Conservation (phyloP, 2,797 vertebrate species). For the Synanceia verrucosa region DNA sequence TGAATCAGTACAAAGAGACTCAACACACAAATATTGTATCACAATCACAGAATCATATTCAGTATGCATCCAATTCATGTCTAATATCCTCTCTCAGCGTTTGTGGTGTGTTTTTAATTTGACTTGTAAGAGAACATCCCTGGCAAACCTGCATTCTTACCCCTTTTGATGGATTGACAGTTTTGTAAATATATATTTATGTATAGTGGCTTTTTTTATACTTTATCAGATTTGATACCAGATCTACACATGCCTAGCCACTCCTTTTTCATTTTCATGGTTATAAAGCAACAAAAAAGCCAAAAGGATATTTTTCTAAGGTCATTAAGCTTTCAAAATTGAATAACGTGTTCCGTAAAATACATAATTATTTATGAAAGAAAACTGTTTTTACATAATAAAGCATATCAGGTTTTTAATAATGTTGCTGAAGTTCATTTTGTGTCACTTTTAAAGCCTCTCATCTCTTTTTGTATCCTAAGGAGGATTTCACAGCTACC, state of each 20-base stretch:
- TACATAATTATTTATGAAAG: constrained; percentile 56
- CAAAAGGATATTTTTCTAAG: constrained; percentile 40
- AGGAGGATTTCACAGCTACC: constrained; percentile 30
- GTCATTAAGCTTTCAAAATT: constrained; percentile 57
- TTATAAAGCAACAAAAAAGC: constrained; percentile 29
- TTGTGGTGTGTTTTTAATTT: constrained; percentile 52
- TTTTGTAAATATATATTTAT: constrained; percentile 86
- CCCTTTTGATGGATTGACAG: constrained; percentile 58
- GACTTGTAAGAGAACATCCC: constrained; percentile 38
- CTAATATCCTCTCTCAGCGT: constrained; percentile 34
- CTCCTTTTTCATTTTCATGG: constrained; percentile 39
- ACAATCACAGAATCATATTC: constrained; percentile 35
- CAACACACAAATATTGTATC: constrained; percentile 44
- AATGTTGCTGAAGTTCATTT: constrained; percentile 39
- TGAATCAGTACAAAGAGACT: constrained; percentile 33
- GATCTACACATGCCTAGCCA: constrained; percentile 44
- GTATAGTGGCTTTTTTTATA: constrained; percentile 82
- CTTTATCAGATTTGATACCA: constrained; percentile 61
- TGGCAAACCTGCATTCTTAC: constrained; percentile 30
- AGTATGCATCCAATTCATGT: constrained; percentile 44
- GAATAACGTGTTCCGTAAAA: constrained; percentile 53
- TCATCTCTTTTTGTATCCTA: constrained; percentile 40
- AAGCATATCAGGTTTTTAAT: constrained; percentile 48
- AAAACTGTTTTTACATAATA: constrained; percentile 38
- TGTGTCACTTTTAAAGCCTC: constrained; percentile 42